Conservation (phyloP, 2,888 invertebrate genomes). For the Cabera pusaria region DNA sequence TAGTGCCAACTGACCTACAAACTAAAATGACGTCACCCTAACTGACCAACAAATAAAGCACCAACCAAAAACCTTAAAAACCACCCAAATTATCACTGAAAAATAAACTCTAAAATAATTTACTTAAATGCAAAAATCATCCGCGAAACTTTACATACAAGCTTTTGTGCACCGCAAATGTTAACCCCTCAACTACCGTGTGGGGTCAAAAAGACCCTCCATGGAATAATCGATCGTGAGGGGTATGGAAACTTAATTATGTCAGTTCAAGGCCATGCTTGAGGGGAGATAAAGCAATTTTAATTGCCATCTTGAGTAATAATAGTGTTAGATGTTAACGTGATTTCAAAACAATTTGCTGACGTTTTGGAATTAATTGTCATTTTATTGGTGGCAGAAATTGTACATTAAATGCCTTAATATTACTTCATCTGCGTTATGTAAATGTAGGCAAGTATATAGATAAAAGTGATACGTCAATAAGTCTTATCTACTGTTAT, state of each 20-base stretch:
- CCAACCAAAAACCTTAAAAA: neutral
- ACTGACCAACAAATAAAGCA: slow-evolving; percentile 27
- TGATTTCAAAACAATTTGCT: slow-evolving; percentile 9
- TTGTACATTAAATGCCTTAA: no score
- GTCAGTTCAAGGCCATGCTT: slow-evolving; percentile 68
- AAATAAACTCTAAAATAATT: slow-evolving; percentile 26
- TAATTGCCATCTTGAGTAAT: slow-evolving; percentile 20
- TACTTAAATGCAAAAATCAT: slow-evolving; percentile 29
- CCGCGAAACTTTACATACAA: no score
- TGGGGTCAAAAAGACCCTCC: slow-evolving; percentile 55
- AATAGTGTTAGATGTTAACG: slow-evolving; percentile 1
- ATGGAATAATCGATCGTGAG: slow-evolving; percentile 65
- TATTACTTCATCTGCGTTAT: no score
- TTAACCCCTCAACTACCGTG: slow-evolving; percentile 29
- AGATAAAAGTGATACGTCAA: no score
- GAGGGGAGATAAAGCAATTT: slow-evolving; percentile 20
- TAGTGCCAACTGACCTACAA: slow-evolving; percentile 41
- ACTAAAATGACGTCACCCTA: slow-evolving; percentile 32
- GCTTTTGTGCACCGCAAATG: no score
- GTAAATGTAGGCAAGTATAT: no score
- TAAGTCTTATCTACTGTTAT: no score
- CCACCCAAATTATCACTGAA: slow-evolving; percentile 15
- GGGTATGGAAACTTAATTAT: slow-evolving; percentile 65
- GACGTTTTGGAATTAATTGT: neutral
- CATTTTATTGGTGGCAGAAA: no score